Conservation (phyloP, 2,888 invertebrate species). For the Aricia artaxerxes region DNA sequence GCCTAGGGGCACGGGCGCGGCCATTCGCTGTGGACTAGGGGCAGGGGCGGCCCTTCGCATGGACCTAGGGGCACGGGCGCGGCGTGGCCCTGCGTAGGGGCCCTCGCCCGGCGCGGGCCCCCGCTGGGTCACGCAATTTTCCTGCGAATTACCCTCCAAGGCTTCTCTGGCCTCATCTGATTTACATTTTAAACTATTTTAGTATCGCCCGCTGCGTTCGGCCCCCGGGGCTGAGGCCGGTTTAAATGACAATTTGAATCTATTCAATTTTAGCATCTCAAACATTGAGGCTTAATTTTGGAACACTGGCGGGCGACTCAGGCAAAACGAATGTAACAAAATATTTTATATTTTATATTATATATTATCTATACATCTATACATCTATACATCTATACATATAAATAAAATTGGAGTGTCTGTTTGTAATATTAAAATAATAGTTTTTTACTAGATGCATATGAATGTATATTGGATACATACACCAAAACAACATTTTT, state of each 20-base stretch:
- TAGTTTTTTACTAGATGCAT: no score
- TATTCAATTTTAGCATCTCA: not conserved
- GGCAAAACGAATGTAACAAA: no score
- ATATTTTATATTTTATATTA: no score
- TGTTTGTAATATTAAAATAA: no score
- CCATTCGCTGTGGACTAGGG: not conserved
- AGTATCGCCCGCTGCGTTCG: constrained; percentile 3
- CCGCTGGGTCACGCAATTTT: constrained; percentile 8
- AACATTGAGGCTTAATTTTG: not conserved
- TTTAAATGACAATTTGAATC: not conserved
- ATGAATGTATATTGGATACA: no score
- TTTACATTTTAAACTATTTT: constrained; percentile 23
- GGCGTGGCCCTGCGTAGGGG: not conserved
- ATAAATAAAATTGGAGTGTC: no score
- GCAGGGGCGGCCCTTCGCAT: not conserved
- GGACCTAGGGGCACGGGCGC: not conserved
- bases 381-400: no score
- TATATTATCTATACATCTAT: no score
- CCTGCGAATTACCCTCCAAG: not conserved
- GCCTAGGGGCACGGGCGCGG: not conserved
- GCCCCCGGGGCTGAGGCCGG: not conserved
- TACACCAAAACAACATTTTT: no score
- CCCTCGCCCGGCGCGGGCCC: not conserved
- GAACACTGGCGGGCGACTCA: not conserved
- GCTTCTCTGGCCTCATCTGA: constrained; percentile 6